Evolutionary conservation across 2,113 vertebrate species (phyloP).

Genomic region (Cyanistes caeruleus): DNA sequence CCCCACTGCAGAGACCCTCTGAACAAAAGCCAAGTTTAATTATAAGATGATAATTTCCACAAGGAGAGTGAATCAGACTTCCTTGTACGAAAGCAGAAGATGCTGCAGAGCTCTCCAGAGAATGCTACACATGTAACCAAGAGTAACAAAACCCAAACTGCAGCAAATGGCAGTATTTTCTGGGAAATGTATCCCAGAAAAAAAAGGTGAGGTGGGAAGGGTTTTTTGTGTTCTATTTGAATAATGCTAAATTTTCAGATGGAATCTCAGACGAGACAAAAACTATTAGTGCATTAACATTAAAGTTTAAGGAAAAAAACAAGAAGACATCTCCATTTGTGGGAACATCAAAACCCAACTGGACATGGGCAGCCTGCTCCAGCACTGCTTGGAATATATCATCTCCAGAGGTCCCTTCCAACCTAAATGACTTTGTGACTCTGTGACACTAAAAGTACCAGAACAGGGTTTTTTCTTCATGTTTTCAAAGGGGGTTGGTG

Average conservation of each 20-base stretch:
- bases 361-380: neutral
- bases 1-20: neutral
- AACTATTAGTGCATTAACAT: neutral
- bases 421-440: neutral
- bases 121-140: accelerated
- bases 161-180: neutral
- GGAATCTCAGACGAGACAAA: neutral
- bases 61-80: neutral
- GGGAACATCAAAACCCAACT: neutral
- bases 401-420: neutral
- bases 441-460: neutral
- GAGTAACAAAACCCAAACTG: neutral
- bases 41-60: neutral
- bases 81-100: neutral
- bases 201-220: neutral
- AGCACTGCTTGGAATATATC: neutral
- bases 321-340: neutral
- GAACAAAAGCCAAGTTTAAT: neutral
- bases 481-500: neutral
- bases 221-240: neutral
- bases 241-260: neutral
- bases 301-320: neutral
- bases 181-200: neutral
- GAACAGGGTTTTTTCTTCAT: neutral
- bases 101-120: neutral